phyloP scores from a whole-genome alignment of 1,140 invertebrate genomes.

The Hormaphis cornu region DNA sequence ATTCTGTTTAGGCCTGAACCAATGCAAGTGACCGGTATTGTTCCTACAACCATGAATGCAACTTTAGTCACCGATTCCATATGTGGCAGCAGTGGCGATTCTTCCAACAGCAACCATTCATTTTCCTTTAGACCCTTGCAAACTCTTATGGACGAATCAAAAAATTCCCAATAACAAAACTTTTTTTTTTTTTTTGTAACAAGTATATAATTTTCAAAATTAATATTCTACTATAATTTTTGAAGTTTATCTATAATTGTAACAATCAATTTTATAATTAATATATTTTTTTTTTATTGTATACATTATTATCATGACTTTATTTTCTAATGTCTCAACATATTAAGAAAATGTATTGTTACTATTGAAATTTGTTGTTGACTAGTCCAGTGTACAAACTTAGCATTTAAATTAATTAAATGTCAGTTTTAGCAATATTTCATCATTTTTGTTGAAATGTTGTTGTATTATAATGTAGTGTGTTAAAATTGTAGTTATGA shows the following conservation, averaged over 20 bases:
- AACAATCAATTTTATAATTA: background rate
- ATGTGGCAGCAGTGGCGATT: conserved; percentile 20
- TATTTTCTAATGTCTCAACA: background rate
- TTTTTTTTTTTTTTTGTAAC: background rate
- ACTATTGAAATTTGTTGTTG: background rate
- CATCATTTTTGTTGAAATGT: background rate
- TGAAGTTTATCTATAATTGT: background rate
- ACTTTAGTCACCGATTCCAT: conserved; percentile 24
- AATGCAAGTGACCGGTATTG: conserved; percentile 27
- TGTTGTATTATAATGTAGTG: background rate
- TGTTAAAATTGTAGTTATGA: background rate
- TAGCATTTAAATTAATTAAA: background rate
- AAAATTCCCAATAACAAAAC: conserved; percentile 14
- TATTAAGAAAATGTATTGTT: background rate
- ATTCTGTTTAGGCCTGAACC: conserved; percentile 21
- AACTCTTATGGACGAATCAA: conserved; percentile 19
- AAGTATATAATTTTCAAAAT: background rate
- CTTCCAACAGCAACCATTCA: conserved; percentile 21
- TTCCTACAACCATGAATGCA: conserved; percentile 23
- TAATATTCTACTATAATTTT: background rate
- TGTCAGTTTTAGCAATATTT: background rate
- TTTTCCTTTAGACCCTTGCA: conserved; percentile 22
- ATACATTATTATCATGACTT: background rate
- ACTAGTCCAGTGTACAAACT: conserved; percentile 7
- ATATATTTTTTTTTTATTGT: background rate